Evolutionary conservation across 92 coral and sea anemone genomes (phyloP), one percentile per base, ranked within the genome.

Genomic region (Scolanthus callimorphus): DNA sequence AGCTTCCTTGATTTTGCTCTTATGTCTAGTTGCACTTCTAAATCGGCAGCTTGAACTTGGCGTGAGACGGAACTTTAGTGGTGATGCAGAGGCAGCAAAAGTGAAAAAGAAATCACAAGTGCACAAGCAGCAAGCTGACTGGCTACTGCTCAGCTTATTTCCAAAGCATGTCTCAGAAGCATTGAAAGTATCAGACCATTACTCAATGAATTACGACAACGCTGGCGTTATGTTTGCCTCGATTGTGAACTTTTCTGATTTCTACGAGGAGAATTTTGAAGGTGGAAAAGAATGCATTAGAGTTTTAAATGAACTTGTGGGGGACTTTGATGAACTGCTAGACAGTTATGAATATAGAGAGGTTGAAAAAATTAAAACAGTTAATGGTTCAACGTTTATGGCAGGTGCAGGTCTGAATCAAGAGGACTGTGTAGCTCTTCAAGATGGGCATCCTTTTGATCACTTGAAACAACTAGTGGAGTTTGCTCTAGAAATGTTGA

Each of bases 181-280:
- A 39, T 65, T 94, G 28, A 83, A 89, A 71, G 70, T 65, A 29
- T 90, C 96, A 12, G 87, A 90, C 57, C 99, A 84, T 51, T 94
- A 94, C 60, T 94, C 99, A 39, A 77, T 91, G 17, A 94, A 94
- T 61, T 89, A 94, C 50, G 88, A 88, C 39, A 90, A 94, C 56
- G 83, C 87, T 62, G 99, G 99, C 28, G 99, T 94, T 15, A 84
- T 94, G 58, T 94, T 94, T 88, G 99, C 99, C 47, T 94, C 99
- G 0, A 84, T 94, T 62, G 99, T 94, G 1, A 94, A 94, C 71
- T 94, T 94, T 78, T 81, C 87, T 22, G 99, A 94, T 61, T 94
- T 94, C 60, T 94, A 94, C 59, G 99, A 94, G 70, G 99, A 94
- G 63, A 88, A 89, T 80, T 94, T 94, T 81, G 99, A 94, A 74